Base-by-base conservation (phyloP, 35 echinoderm and acorn worm species). In the Apostichopus californicus region DNA sequence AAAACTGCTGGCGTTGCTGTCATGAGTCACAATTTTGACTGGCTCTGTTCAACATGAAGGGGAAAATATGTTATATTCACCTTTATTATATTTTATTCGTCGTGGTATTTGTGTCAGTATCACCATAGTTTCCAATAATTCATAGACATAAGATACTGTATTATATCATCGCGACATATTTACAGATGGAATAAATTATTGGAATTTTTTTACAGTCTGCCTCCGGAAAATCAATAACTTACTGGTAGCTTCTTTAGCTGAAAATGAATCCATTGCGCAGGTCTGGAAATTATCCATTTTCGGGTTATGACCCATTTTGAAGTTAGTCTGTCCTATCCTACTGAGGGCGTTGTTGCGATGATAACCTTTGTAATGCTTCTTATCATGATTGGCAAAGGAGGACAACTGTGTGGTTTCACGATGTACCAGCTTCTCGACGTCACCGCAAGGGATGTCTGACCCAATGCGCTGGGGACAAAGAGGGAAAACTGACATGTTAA, bases 1-100 rank as follows among this genome's bases (percentile, higher is more conserved):
- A 63, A 99, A 95, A 78, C 93, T 96, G 73, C 96, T 98, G 25
- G 89, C 92, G 90, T 98, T 98, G 85, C 92, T 98, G 73, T 98
- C 96, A 78, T 93, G 93, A 54, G 94, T 77, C 11, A 98, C 87
- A 59, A 78, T 28, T 56, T 90, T 91, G 15, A 81, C 92, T 10
- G 59, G 77, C 13, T 86, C 97, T 99, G 93, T 52, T 55, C 58
- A 86, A 58, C 78, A 56, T 7, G 55, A 83, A 86, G 14, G 58
- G 7, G 58, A 61, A 12, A 8, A 61, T 4, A 61, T 9, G 1
- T 8, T 61, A 61, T 61, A 9, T 8, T 0, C 5, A 61, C 12
- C 12, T 61, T 61, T 61, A 61, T 61, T 61, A 46, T 46, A 0
- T 46, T 46, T 46, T 46, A 46, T 1, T 34, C 28, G 34, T 46